Percentiles rank a stretch among this genome's conserved stretches.
These are phyloP conservation scores for Todiramphus saurophagus DNA, from an alignment of 2,113 vertebrate species.

Conservation along the genomic window DNA sequence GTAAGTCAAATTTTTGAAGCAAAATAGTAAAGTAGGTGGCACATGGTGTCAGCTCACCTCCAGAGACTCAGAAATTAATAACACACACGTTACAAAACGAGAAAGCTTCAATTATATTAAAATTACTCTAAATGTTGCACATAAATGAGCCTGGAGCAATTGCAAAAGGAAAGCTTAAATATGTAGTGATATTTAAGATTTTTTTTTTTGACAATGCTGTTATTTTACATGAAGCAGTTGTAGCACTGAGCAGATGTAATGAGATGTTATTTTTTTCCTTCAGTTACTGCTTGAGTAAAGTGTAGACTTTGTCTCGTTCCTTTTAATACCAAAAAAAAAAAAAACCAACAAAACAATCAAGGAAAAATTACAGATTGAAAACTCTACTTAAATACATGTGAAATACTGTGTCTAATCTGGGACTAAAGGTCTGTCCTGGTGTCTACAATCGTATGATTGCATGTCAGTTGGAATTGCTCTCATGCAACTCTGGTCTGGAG, in stretches of 20 bases:
- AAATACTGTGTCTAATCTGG: background rate
- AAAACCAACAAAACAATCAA: background rate
- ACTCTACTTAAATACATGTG: background rate
- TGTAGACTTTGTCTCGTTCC: background rate
- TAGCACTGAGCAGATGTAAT: background rate
- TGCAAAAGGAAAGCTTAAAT: background rate
- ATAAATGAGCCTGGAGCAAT: background rate
- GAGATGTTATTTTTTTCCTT: background rate
- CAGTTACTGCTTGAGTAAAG: background rate
- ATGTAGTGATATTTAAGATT: background rate
- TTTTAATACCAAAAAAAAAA: too few relatives aligned
- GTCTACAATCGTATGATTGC: background rate
- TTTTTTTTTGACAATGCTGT: background rate
- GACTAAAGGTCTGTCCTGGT: background rate
- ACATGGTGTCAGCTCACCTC: background rate
- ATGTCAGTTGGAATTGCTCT: background rate
- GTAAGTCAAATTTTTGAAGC: background rate
- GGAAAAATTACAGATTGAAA: background rate
- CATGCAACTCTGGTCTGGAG: background rate
- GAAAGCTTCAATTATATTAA: background rate
- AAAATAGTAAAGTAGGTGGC: background rate
- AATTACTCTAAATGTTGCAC: background rate
- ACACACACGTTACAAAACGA: background rate
- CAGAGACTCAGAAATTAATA: background rate
- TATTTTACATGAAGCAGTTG: background rate